These are phyloP conservation scores for Aulostomus chinensis DNA, from an alignment of 2,797 vertebrate genomes.

Conservation along the genomic window DNA sequence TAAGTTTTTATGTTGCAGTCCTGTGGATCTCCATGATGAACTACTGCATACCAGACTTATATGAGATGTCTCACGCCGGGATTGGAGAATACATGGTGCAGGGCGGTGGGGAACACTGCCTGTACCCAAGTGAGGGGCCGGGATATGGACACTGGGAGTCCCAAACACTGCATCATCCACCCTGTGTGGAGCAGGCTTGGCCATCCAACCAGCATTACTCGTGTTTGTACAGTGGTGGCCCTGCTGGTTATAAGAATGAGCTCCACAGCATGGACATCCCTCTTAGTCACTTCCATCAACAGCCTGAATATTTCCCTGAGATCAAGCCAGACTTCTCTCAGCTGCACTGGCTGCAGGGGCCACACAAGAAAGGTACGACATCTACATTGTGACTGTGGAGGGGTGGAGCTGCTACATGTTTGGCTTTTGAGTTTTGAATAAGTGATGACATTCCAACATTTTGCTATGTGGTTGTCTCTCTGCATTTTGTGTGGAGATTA, in stretches of 20 bases:
- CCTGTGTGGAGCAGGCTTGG: constrained; percentile 94
- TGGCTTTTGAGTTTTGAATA: neutral
- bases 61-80: constrained; percentile 84
- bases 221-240: constrained; percentile 84
- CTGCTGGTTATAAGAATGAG: constrained; percentile 86
- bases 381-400: rapidly evolving
- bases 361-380: constrained; percentile 91
- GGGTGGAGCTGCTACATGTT: neutral
- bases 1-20: constrained; percentile 8
- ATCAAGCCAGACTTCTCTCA: constrained; percentile 88
- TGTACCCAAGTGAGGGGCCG: constrained; percentile 86
- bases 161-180: constrained; percentile 86
- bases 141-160: constrained; percentile 83
- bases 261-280: constrained; percentile 90
- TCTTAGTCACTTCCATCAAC: constrained; percentile 86
- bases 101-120: constrained; percentile 85
- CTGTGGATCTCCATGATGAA: constrained; percentile 78
- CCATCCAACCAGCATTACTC: constrained; percentile 86
- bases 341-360: constrained; percentile 88
- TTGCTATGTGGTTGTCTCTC: neutral
- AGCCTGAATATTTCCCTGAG: constrained; percentile 89
- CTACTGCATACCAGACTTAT: constrained; percentile 90
- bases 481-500: neutral
- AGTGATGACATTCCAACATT: neutral
- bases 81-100: constrained; percentile 83